Base-by-base conservation (phyloP, 2,113 vertebrate species). In the Dipodomys ordii region DNA sequence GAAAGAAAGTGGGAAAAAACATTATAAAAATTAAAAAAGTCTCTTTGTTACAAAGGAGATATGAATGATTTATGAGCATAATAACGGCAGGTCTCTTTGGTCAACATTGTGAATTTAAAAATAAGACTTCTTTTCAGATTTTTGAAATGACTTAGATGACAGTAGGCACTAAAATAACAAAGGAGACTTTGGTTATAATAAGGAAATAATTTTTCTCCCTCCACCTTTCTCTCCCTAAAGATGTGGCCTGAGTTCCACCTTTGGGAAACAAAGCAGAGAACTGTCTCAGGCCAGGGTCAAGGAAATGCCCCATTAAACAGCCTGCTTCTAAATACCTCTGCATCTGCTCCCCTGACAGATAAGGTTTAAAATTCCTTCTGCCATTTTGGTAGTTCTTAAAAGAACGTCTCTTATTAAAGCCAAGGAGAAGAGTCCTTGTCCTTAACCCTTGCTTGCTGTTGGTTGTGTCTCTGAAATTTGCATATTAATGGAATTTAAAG, bases 31-130 rank as follows among this genome's bases (percentile, higher is more conserved):
- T 96, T 96, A 15, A 15, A 74, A 94, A 96, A 95, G 94, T 81
- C 86, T 95, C 83, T 97, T 95, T 90, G 88, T 97, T 97, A 95
- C 88, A 77, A 94, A 95, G 79, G 86, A 94, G 68, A 88, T 95
- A 96, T 96, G 97, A 95, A 96, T 97, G 97, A 97, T 97, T 97
- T 97, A 96, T 96, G 93, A 95, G 80, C 92, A 82, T 96, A 97
- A 96, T 96, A 97, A 97, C 95, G 72, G 83, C 39, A 92, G 92
- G 86, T 88, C 83, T 96, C 92, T 97, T 92, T 95, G 96, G 96
- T 97, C 94, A 96, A 97, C 87, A 91, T 91, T 90, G 83, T 91
- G 88, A 95, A 92, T 94, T 92, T 93, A 92, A 97, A 96, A 94
- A 94, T 93, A 93, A 96, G 88, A 78, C 64, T 93, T 73, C 92